These are phyloP conservation scores for Triplophysa siluroides DNA, from an alignment of 2,113 vertebrate species.

Conservation along the genomic window DNA sequence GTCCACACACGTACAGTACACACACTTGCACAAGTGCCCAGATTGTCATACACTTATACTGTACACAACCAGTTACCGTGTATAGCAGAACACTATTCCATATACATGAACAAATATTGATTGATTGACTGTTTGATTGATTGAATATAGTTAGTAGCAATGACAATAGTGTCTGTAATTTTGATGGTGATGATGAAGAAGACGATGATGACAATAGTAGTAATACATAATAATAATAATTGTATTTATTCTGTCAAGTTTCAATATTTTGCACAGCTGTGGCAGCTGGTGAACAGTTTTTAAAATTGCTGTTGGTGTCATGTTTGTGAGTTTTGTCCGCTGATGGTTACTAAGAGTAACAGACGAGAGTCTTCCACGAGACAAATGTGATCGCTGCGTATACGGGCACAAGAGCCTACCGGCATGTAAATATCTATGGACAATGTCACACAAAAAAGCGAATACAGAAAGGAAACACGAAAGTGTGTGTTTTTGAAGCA, in stretches of 20 bases:
- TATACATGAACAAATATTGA: conserved; percentile 60
- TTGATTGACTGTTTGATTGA: conserved; percentile 73
- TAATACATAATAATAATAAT: conserved; percentile 72
- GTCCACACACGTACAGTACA: conserved; percentile 71
- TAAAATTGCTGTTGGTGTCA: conserved; percentile 67
- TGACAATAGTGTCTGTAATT: conserved; percentile 74
- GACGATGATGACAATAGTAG: conserved; percentile 53
- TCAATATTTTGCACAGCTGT: conserved; percentile 98
- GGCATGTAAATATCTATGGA: conserved; percentile 16
- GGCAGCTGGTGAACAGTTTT: conserved; percentile 93
- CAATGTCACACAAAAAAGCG: conserved; percentile 4
- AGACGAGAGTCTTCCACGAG: conserved; percentile 68
- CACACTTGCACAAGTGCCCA: conserved; percentile 81
- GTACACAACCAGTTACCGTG: conserved; percentile 50
- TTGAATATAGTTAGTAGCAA: conserved; percentile 61
- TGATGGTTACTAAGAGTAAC: conserved; percentile 34
- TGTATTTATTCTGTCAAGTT: conserved; percentile 95
- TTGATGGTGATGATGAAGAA: conserved; percentile 57
- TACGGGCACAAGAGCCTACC: conserved; percentile 15
- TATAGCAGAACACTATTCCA: not conserved
- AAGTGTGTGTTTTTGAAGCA: not conserved
- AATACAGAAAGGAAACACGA: not conserved
- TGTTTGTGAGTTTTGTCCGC: conserved; percentile 58
- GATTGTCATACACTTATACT: conserved; percentile 43
- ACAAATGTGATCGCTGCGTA: conserved; percentile 43